Evolutionary conservation across 2,797 vertebrate species (phyloP).

Genomic region (Melanotaenia parkinsoni): DNA sequence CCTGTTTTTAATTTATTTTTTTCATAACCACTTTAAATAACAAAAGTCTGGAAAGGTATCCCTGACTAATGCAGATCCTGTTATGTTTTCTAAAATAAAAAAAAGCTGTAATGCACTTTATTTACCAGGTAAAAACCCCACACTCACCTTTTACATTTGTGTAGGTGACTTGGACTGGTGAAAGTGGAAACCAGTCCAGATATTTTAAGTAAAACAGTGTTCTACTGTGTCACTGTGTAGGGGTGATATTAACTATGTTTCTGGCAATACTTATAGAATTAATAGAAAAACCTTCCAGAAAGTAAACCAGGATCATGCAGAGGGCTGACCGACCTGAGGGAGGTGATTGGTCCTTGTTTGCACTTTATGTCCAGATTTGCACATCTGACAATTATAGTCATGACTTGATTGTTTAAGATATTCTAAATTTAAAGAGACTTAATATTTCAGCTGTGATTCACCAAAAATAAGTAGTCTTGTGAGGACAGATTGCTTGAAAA

Average conservation of each 20-base stretch:
- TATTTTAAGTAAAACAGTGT: background rate
- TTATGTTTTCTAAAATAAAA: slow-evolving; percentile 4
- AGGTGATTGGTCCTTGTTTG: slow-evolving; percentile 38
- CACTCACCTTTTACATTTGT: background rate
- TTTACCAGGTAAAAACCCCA: background rate
- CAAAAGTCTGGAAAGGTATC: no score
- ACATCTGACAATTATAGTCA: slow-evolving; percentile 20
- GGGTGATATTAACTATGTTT: background rate
- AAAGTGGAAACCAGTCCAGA: slow-evolving; percentile 4
- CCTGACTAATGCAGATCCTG: background rate
- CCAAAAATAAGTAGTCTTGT: background rate
- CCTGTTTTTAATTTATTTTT: background rate
- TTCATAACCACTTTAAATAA: background rate
- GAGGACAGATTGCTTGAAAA: no score
- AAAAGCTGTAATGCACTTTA: slow-evolving; percentile 41
- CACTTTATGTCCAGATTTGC: slow-evolving; percentile 65
- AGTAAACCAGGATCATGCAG: background rate
- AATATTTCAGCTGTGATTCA: background rate
- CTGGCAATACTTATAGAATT: background rate
- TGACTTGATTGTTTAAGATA: background rate
- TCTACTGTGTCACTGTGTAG: slow-evolving; percentile 37
- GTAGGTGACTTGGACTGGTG: background rate
- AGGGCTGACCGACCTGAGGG: background rate
- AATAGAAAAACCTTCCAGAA: background rate
- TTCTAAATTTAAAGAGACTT: background rate